Evolutionary conservation across 2,888 invertebrate genomes (phyloP).

Genomic region (Ernsta delagoae): DNA sequence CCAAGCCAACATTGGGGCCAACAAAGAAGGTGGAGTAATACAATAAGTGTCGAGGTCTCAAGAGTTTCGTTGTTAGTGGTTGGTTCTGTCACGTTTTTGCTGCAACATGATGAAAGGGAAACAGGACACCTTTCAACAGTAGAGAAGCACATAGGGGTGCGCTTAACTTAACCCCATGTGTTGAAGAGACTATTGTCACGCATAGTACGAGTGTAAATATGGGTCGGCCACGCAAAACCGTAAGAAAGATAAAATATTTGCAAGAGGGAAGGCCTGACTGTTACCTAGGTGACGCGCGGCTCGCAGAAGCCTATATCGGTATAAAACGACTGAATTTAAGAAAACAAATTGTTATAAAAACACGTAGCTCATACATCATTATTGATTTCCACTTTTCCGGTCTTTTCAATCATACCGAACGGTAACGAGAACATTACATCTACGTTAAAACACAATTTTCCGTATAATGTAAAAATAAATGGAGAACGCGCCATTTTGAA

Average conservation of each 20-base stretch:
- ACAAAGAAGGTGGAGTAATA: background rate
- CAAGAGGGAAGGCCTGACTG: too few species aligned
- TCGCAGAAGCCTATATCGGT: too few species aligned
- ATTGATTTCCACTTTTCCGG: too few species aligned
- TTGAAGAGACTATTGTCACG: constrained; percentile 9
- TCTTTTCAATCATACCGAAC: too few species aligned
- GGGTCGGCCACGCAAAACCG: background rate
- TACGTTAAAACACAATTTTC: too few species aligned
- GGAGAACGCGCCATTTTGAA: too few species aligned
- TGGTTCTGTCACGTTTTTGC: background rate
- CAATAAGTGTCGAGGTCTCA: background rate
- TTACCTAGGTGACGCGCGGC: too few species aligned
- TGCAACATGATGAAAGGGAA: background rate
- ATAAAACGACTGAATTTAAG: too few species aligned
- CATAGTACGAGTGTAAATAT: constrained; percentile 3
- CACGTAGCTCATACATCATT: background rate
- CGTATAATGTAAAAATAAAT: too few species aligned
- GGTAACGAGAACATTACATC: too few species aligned
- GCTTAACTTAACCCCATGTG: background rate
- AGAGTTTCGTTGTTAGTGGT: background rate
- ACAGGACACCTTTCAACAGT: constrained; percentile 14
- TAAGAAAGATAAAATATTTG: too few species aligned
- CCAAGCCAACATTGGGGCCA: constrained; percentile 1
- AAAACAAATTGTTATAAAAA: too few species aligned
- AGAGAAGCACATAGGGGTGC: background rate